Evolutionary conservation across 2,113 vertebrate species (phyloP).

Genomic region (Siphamia tubifer): DNA sequence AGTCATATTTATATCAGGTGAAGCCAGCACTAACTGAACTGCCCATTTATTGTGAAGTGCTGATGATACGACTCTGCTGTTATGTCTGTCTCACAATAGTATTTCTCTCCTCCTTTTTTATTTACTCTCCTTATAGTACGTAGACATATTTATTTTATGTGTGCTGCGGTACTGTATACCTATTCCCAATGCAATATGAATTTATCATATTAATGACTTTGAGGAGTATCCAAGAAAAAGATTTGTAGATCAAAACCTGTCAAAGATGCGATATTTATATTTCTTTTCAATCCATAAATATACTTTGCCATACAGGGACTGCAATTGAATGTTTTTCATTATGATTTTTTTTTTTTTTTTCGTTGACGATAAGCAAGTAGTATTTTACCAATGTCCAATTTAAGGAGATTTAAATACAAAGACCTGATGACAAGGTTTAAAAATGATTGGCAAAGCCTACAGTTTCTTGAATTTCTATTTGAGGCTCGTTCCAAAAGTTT

Average conservation of each 20-base stretch:
- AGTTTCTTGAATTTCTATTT: too few relatives aligned
- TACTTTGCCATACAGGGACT: neutral
- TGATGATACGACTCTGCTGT: conserved; percentile 17
- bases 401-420: too few relatives aligned
- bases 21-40: neutral
- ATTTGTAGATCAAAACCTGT: conserved; percentile 20
- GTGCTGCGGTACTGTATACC: conserved; percentile 1
- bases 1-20: conserved; percentile 36
- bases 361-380: too few relatives aligned
- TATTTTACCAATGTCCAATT: too few relatives aligned
- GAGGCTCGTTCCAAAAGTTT: too few relatives aligned
- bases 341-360: too few relatives aligned
- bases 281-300: neutral
- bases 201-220: conserved; percentile 61
- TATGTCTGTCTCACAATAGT: conserved; percentile 40
- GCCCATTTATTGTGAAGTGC: conserved; percentile 12
- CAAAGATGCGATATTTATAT: neutral
- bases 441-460: too few relatives aligned
- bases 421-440: too few relatives aligned
- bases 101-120: conserved; percentile 45
- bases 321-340: neutral
- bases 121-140: conserved; percentile 5
- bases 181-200: neutral
- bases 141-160: conserved; percentile 41
- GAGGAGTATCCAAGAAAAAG: conserved; percentile 42